phyloP scores from a whole-genome alignment of 2,888 invertebrate species.

The Eupithecia tripunctaria region DNA sequence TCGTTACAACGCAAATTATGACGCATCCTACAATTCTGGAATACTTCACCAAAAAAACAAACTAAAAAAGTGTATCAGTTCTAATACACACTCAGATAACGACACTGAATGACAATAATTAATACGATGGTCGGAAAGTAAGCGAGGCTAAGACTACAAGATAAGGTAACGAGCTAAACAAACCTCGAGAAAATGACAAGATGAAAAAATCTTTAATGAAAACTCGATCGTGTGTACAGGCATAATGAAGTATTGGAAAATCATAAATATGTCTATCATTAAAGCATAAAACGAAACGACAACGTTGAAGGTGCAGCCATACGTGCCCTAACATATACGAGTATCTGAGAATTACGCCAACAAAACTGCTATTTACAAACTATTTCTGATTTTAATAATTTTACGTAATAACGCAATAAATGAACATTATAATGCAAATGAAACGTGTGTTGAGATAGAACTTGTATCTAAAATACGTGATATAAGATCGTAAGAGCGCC shows the following conservation, averaged over 20 bases:
- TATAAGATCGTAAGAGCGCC: constrained; percentile 61
- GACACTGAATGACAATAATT: constrained; percentile 10
- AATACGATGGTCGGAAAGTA: constrained; percentile 24
- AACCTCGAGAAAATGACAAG: constrained; percentile 40
- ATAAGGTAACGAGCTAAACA: constrained; percentile 36
- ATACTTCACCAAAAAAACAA: background rate
- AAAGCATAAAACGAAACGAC: constrained; percentile 51
- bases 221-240: constrained; percentile 48
- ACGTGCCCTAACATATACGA: constrained; percentile 49
- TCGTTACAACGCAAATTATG: constrained; percentile 33
- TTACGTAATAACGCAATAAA: constrained; percentile 69
- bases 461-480: constrained; percentile 64
- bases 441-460: constrained; percentile 61
- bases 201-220: constrained; percentile 46
- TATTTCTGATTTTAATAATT: constrained; percentile 73
- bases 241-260: constrained; percentile 58
- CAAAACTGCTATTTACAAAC: constrained; percentile 67
- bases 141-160: constrained; percentile 21
- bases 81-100: constrained; percentile 7
- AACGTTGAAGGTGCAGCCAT: constrained; percentile 55
- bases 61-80: background rate
- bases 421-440: constrained; percentile 73
- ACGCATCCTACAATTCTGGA: constrained; percentile 20
- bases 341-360: constrained; percentile 46
- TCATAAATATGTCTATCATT: constrained; percentile 57